phyloP scores from a whole-genome alignment of 2,113 vertebrate genomes.

The Tenebrosternarchus preto region DNA sequence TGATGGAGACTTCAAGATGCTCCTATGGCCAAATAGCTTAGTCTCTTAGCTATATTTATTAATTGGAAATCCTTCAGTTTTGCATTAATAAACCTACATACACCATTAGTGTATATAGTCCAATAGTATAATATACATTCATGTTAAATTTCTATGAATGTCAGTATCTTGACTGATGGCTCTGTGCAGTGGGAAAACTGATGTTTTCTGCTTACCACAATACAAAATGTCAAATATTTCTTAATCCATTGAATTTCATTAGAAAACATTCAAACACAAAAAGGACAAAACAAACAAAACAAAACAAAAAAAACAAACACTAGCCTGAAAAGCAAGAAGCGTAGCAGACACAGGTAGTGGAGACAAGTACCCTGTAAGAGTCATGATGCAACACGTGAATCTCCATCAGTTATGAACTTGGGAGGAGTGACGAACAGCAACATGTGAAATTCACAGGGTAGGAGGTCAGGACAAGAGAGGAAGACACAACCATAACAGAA shows the following conservation, averaged over 20 bases:
- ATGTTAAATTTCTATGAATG: no score
- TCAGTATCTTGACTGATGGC: no score
- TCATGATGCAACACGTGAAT: slow-evolving; percentile 1
- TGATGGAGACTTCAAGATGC: no score
- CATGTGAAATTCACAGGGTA: neutral
- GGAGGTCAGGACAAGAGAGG: neutral
- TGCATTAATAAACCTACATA: no score
- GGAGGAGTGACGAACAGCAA: slow-evolving; percentile 1
- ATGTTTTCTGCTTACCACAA: neutral
- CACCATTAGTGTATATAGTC: no score
- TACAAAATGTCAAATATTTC: neutral
- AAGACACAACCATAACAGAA: neutral
- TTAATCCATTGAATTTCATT: slow-evolving; percentile 24
- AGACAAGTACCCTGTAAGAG: slow-evolving; percentile 37
- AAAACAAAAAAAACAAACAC: slow-evolving; percentile 26
- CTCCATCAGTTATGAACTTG: slow-evolving; percentile 25
- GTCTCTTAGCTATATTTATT: no score
- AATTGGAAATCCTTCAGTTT: no score
- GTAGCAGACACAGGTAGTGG: slow-evolving; percentile 51
- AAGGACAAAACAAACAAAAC: neutral
- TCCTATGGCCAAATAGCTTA: no score
- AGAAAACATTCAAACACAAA: slow-evolving; percentile 6
- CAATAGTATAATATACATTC: no score
- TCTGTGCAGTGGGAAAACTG: no score
- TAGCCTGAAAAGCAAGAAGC: slow-evolving; percentile 19